Evolutionary conservation across 2,888 invertebrate species (phyloP).

Genomic region (Caenorhabditis sp.): DNA sequence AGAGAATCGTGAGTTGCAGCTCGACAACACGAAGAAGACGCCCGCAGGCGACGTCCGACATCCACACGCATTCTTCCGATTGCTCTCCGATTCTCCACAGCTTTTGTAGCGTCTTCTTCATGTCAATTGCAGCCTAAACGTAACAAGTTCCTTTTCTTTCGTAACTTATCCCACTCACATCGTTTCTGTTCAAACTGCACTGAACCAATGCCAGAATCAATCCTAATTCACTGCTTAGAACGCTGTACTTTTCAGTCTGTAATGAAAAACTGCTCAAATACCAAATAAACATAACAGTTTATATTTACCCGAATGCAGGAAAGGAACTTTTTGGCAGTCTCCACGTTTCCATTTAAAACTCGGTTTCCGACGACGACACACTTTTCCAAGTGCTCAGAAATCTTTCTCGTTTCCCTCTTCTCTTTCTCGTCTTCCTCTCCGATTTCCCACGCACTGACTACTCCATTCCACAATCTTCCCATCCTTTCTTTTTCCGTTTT

Average conservation of each 20-base stretch:
- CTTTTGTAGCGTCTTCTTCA: conserved; percentile 54
- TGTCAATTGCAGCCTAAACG: conserved; percentile 46
- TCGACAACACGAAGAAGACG: conserved; percentile 24
- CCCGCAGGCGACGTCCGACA: conserved; percentile 44
- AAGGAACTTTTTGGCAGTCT: conserved; percentile 37
- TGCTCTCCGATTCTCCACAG: conserved; percentile 57
- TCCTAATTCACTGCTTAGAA: conserved; percentile 43
- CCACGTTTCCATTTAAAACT: conserved; percentile 20
- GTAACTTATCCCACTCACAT: conserved; percentile 21
- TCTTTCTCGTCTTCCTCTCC: conserved; percentile 16
- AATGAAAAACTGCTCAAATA: background rate
- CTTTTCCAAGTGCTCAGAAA: conserved; percentile 18
- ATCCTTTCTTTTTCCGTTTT: conserved; percentile 40
- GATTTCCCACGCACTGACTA: conserved; percentile 43
- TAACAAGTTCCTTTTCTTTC: background rate
- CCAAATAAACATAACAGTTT: background rate
- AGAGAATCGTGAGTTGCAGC: conserved; percentile 20
- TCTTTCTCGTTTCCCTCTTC: conserved; percentile 5
- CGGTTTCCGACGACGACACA: conserved; percentile 24
- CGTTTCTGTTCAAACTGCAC: conserved; percentile 38
- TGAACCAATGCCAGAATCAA: conserved; percentile 34
- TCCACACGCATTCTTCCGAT: conserved; percentile 55
- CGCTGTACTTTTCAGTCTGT: conserved; percentile 44
- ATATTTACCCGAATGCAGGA: conserved; percentile 12
- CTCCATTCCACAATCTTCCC: conserved; percentile 32